These are phyloP conservation scores for Grallaria varia DNA, from an alignment of 2,113 vertebrate genomes.

Conservation along the genomic window DNA sequence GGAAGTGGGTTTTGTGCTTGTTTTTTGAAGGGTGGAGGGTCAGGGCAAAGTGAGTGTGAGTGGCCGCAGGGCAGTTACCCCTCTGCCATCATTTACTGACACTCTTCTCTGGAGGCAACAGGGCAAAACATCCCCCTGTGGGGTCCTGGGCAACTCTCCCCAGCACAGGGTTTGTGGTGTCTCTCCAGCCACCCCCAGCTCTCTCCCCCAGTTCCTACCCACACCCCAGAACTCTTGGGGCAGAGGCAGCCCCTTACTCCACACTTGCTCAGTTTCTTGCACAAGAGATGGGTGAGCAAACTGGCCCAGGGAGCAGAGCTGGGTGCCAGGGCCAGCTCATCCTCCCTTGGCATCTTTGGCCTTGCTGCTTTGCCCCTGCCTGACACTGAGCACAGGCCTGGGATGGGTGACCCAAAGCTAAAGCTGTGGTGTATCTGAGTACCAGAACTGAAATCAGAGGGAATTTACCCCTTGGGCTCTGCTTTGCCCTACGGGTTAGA, in stretches of 20 bases:
- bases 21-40: not conserved
- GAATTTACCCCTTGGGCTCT: not conserved
- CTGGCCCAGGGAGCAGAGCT: not conserved
- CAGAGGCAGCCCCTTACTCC: not conserved
- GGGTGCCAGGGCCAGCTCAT: rapidly evolving
- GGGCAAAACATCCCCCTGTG: rapidly evolving
- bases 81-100: rapidly evolving
- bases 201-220: not conserved
- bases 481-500: not conserved
- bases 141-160: not conserved
- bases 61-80: not conserved
- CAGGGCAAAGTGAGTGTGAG: not conserved
- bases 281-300: not conserved
- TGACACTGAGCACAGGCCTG: not conserved
- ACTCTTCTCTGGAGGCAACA: not conserved
- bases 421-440: not conserved
- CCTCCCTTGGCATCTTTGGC: not conserved
- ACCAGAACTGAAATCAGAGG: not conserved
- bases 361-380: not conserved
- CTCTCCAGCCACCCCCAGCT: not conserved
- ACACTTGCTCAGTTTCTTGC: not conserved
- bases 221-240: not conserved
- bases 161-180: not conserved
- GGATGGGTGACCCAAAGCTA: not conserved
- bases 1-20: not conserved